phyloP scores from a whole-genome alignment of 2,888 invertebrate genomes.

The Balanococcus diminutus region DNA sequence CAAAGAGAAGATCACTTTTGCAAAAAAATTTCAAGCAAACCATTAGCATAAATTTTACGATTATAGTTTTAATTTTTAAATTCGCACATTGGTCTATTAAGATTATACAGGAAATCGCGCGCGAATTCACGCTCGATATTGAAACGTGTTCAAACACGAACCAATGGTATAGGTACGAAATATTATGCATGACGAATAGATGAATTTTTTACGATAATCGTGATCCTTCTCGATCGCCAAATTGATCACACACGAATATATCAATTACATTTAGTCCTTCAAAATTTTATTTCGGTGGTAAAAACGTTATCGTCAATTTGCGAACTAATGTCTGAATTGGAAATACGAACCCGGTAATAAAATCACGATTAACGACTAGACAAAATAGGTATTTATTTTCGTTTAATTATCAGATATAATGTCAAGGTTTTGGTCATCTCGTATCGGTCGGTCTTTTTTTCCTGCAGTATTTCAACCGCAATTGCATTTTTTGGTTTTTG shows the following conservation, averaged over 20 bases:
- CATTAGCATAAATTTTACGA: neutral
- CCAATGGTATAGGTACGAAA: neutral
- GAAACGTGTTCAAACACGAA: neutral
- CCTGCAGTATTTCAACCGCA: neutral
- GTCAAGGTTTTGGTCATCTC: neutral
- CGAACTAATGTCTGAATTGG: neutral
- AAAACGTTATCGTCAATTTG: neutral
- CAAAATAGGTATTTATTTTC: neutral
- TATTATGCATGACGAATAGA: neutral
- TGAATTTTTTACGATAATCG: neutral
- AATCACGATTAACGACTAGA: slow-evolving; percentile 16
- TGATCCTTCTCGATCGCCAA: neutral
- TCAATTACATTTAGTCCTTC: neutral
- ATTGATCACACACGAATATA: neutral
- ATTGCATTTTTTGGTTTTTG: neutral
- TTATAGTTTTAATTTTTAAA: neutral
- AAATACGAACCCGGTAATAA: slow-evolving; percentile 18
- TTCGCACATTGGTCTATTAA: neutral
- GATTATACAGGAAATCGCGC: neutral
- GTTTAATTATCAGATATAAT: slow-evolving; percentile 11
- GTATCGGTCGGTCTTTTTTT: neutral
- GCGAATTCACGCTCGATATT: neutral
- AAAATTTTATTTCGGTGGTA: neutral
- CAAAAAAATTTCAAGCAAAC: neutral
- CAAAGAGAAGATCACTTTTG: neutral